Conservation (phyloP, 2,797 vertebrate genomes). For the Chaenodraco wilsoni region DNA sequence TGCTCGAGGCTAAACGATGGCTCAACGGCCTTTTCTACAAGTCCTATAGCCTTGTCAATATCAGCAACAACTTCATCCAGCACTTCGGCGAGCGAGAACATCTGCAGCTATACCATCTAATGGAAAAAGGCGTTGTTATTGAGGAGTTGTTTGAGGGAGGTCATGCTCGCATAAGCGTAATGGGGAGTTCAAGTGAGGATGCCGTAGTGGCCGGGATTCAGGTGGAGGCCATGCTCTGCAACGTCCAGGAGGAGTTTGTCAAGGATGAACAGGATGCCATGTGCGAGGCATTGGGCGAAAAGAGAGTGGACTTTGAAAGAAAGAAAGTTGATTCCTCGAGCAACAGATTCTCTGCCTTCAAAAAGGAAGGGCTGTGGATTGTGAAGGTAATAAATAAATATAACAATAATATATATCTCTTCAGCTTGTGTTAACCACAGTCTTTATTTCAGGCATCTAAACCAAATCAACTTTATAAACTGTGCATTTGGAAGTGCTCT, state of each 20-base stretch:
- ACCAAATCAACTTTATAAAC: too few relatives aligned
- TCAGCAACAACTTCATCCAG: conserved; percentile 86
- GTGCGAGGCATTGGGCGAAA: fast-evolving
- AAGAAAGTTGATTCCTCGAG: fast-evolving
- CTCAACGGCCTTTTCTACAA: conserved; percentile 35
- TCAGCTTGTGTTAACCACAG: too few relatives aligned
- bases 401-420: too few relatives aligned
- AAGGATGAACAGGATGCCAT: conserved; percentile 67
- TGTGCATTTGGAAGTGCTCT: too few relatives aligned
- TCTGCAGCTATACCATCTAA: conserved; percentile 37
- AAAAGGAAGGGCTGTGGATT: conserved; percentile 54
- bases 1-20: conserved; percentile 80
- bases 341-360: conserved; percentile 43
- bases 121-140: conserved; percentile 40
- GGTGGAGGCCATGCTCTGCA: conserved; percentile 85
- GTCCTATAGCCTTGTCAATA: fast-evolving
- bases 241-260: conserved; percentile 73
- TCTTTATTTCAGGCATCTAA: too few relatives aligned
- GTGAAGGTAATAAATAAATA: conserved; percentile 69
- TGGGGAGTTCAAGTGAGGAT: conserved; percentile 31
- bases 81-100: conserved; percentile 80
- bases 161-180: conserved; percentile 71
- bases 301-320: background rate
- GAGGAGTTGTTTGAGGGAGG: conserved; percentile 72
- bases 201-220: conserved; percentile 60